Conservation (phyloP, 1,140 invertebrate species). For the Kradibia gibbosae region DNA sequence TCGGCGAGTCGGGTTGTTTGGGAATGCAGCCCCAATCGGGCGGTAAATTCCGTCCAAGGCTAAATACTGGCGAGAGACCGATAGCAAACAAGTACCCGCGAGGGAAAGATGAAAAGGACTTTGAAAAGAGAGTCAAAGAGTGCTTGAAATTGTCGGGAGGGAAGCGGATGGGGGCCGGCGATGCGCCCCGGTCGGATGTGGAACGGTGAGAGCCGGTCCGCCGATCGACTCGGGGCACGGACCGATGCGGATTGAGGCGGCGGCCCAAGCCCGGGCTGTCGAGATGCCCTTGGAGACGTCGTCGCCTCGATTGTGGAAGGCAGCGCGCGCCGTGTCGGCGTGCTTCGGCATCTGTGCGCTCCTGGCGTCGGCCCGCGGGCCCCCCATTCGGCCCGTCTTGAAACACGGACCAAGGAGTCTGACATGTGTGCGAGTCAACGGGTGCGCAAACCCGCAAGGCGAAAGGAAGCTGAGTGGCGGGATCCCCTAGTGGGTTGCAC, state of each 20-base stretch:
- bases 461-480: constrained; percentile 77
- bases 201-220: too few relatives aligned
- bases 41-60: constrained; percentile 90
- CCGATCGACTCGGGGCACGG: too few relatives aligned
- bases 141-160: constrained; percentile 75
- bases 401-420: constrained; percentile 96
- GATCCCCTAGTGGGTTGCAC: constrained; percentile 75
- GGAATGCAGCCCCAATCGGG: constrained; percentile 87
- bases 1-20: constrained; percentile 85
- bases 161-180: too few relatives aligned
- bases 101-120: constrained; percentile 71
- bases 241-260: too few relatives aligned
- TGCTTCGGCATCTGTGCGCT: constrained; percentile 57
- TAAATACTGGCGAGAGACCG: constrained; percentile 88
- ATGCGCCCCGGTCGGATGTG: too few relatives aligned
- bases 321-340: constrained; percentile 71
- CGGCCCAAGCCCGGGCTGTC: too few relatives aligned
- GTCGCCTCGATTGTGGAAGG: too few relatives aligned
- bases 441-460: constrained; percentile 61
- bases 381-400: constrained; percentile 82
- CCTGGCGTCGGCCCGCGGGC: background rate
- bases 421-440: constrained; percentile 86
- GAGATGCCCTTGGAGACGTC: too few relatives aligned
- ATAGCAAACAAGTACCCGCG: constrained; percentile 92
- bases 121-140: background rate